phyloP scores from a whole-genome alignment of 2,888 invertebrate species.

The Oscheius sp. region DNA sequence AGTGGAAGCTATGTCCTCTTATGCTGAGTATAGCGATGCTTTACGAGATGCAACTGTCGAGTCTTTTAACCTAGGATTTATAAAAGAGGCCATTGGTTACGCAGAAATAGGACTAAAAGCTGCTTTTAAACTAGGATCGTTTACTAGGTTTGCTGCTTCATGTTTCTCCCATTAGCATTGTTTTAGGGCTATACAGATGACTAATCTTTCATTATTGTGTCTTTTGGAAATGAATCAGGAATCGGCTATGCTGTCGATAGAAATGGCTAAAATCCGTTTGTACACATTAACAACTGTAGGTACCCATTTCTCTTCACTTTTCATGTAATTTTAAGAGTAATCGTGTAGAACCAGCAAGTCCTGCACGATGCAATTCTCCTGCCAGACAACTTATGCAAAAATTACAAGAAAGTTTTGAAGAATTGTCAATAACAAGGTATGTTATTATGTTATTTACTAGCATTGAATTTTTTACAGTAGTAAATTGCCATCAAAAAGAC shows the following conservation, averaged over 20 bases:
- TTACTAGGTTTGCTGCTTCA: not conserved
- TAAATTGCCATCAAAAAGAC: not conserved
- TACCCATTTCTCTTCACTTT: not conserved
- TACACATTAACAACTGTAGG: not conserved
- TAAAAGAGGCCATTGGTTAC: not conserved
- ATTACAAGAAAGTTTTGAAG: conserved; percentile 16
- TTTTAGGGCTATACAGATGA: conserved; percentile 12
- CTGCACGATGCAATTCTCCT: not conserved
- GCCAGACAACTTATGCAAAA: not conserved
- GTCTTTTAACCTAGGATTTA: conserved; percentile 13
- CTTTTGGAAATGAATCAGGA: not conserved
- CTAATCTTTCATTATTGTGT: not conserved
- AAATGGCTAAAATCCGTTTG: not conserved
- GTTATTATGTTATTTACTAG: not conserved
- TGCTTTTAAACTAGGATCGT: conserved; percentile 23
- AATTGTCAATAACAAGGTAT: not conserved
- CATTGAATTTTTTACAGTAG: not conserved
- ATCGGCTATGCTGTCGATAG: not conserved
- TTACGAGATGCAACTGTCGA: conserved; percentile 1
- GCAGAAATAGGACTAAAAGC: not conserved
- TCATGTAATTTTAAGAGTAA: not conserved
- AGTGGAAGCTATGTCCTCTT: conserved; percentile 16
- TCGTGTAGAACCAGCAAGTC: not conserved
- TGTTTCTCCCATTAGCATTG: not conserved
- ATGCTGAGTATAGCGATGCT: conserved; percentile 18